Evolutionary conservation across 2,113 vertebrate species (phyloP).

Genomic region (Puffinus mauretanicus): DNA sequence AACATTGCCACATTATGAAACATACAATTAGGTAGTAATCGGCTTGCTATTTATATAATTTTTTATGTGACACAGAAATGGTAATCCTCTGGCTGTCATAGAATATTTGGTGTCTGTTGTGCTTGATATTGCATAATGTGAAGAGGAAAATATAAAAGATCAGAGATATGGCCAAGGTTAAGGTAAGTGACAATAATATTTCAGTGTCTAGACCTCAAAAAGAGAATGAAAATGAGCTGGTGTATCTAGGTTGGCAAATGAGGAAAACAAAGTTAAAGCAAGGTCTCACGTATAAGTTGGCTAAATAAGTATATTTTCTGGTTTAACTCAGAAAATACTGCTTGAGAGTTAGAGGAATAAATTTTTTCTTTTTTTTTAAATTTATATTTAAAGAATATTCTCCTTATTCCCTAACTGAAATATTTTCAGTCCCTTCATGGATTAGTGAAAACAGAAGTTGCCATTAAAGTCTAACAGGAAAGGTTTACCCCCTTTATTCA

Average conservation of each 20-base stretch:
- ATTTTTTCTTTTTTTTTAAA: not conserved
- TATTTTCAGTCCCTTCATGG: not conserved
- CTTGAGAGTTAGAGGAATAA: constrained; percentile 3
- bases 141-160: not conserved
- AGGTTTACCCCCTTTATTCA: not conserved
- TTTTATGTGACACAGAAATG: not conserved
- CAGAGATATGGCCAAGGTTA: not conserved
- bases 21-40: constrained; percentile 10
- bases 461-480: not conserved
- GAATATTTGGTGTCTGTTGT: not conserved
- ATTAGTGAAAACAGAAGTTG: not conserved
- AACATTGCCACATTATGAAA: not conserved
- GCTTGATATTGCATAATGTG: not conserved
- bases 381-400: not conserved
- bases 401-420: not conserved
- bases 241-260: not conserved
- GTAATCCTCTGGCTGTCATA: not conserved
- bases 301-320: constrained; percentile 32
- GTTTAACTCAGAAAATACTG: constrained; percentile 25
- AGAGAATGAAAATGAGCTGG: not conserved
- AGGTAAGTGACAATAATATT: not conserved
- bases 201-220: not conserved
- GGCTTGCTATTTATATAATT: not conserved
- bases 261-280: not conserved
- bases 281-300: not conserved